A percentile compares a stretch with the other conserved stretches of the same genome.
These are phyloP conservation scores for Hyles vespertilio DNA, from an alignment of 1,140 invertebrate genomes.

Conservation along the genomic window DNA sequence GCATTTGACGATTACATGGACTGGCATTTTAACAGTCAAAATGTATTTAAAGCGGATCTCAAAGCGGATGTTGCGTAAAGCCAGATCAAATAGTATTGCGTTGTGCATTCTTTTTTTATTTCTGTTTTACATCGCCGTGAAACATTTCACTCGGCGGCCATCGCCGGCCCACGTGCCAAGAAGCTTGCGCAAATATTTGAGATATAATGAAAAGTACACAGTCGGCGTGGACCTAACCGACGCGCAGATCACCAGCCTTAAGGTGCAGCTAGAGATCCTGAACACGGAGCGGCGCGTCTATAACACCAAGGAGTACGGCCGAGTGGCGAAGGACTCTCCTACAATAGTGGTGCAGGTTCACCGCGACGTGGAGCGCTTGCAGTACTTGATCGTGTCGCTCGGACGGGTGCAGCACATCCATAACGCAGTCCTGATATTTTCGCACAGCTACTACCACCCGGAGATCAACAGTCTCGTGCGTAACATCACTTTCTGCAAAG, in stretches of 20 bases:
- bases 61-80: constrained; percentile 10
- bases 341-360: constrained; percentile 82
- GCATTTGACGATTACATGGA: not conserved
- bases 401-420: constrained; percentile 90
- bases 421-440: constrained; percentile 91
- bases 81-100: constrained; percentile 4
- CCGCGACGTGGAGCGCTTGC: constrained; percentile 90
- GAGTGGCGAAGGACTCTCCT: constrained; percentile 14
- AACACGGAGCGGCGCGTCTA: constrained; percentile 19
- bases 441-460: constrained; percentile 93
- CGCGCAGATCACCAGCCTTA: not conserved
- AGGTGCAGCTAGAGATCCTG: constrained; percentile 8
- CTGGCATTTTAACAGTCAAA: constrained; percentile 6
- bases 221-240: not conserved
- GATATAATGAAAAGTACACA: constrained; percentile 6
- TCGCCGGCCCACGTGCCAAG: not conserved
- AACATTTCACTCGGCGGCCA: not conserved
- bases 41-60: constrained; percentile 17
- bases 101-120: constrained; percentile 11
- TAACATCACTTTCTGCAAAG: constrained; percentile 88
- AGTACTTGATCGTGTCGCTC: constrained; percentile 91
- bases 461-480: constrained; percentile 92
- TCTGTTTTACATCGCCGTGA: not conserved
- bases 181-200: constrained; percentile 7
- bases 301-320: constrained; percentile 17